Base-by-base conservation (phyloP, 1,140 invertebrate genomes). In the Leptonema lineaticorne region DNA sequence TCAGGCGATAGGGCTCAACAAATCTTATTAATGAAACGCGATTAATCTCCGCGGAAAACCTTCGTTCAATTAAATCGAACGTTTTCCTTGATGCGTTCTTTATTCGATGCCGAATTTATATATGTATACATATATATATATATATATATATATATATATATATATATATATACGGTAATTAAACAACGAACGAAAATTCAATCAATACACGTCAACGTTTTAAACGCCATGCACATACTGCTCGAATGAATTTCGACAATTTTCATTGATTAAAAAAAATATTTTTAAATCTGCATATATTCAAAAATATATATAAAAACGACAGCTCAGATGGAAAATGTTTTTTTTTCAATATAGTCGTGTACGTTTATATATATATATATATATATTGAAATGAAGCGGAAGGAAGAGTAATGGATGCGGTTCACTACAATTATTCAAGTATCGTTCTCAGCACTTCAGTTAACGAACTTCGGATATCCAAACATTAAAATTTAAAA, bases 21-120 rank as follows among this genome's bases (percentile, higher is more conserved):
- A 53, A 53, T 53, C 50, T 53, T 53, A 53, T 53, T 53, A 53
- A 53, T 53, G 50, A 53, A 53, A 7, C 50, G 50, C 50, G 27
- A 53, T 53, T 24, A 53, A 53, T 53, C 50, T 53, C 3, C 7
- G 27, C 50, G 50, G 30, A 53, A 53, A 53, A 22, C 50, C 50
- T 53, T 14, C 14, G 14, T 26, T 24, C 50, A 53, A 53, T 53
- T 53, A 53, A 53, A 53, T 53, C 50, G 50, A 53, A 53, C 50
- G 9, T 53, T 53, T 53, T 53, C 50, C 50, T 11, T 14, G 50
- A 1, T 26, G 50, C 50, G 50, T 53, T 26, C 22, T 53, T 53
- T 24, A 53, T 53, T 53, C 50, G 46, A 48, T 9, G 16, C 46
- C 46, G 22, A 53, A 53, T 53, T n/a, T n/a, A n/a, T n/a, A n/a